Evolutionary conservation across 2,797 vertebrate genomes (phyloP), one percentile per base, ranked within the genome.

Genomic region (Gambelia wislizenii): DNA sequence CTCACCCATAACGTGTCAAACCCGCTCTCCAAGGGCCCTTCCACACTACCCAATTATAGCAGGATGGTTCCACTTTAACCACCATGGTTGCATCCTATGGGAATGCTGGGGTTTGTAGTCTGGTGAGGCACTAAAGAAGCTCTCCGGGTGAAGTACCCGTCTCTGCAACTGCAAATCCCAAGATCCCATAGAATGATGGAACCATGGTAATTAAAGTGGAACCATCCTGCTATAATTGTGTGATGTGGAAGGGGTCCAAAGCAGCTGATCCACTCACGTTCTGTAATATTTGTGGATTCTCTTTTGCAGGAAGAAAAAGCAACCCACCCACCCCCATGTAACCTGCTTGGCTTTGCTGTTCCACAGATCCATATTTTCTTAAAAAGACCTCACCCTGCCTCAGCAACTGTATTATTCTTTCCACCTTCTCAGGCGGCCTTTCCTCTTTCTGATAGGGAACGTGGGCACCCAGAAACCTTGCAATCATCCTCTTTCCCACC

Each of bases 281-380:
- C 96, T 96, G 95, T 96, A 96, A 96, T 96, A 95, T 96, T 95
- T 92, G 93, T 92, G 84, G 33, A 81, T 91, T 90, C 83, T 87
- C 89, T 96, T 94, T 81, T 84, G 93, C 56, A 85, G 52, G 39
- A 16, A 13, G 49, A 89, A 25, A 33, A 1, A 39, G 92, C 6
- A 25, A 6, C 27, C 9, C 12, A 33, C 64, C 22, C 27, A 3
- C 9, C 42, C 2, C 14, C 0, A 39, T 13, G 3, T 6, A 30
- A 20, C 70, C 49, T 33, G 70, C 89, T 93, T 87, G 10, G 93
- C 92, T 96, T 94, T 87, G 89, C 89, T 92, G 14, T 83, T 18
- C 88, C 85, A 69, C 92, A 92, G 94, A 94, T 92, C 1, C 25
- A 2, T 22, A 9, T 33, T 4, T 67, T 33, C 33, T 30, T 20